Evolutionary conservation across 2,888 invertebrate species (phyloP), one percentile per base, ranked within the genome.

Genomic region (Achlya flavicornis): DNA sequence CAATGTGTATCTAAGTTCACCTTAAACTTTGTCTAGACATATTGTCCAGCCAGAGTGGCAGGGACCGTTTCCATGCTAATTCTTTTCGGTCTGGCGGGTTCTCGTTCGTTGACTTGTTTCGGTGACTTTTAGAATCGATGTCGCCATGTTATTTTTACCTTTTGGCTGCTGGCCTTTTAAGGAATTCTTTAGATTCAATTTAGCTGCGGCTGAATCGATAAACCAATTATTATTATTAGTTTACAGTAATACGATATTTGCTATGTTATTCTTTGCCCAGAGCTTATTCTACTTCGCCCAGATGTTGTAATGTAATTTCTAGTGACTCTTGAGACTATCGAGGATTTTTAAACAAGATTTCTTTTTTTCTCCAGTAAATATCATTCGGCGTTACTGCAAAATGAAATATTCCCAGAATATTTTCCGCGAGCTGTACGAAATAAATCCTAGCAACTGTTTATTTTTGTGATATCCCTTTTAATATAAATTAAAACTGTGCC

Each of bases 11-110:
- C 67, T 46, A 48, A 16, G 16, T 48, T 48, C 48, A 48, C 48
- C 53, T 43, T 41, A 60, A 41, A 16, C 11, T 19, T 60, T 60
- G 38, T 59, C 58, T 38, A 38, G 35, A 59, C 35, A 33, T 59
- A 26, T 60, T 33, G 60, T 41, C 65, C 66, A 66, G 60, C 26
- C 71, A 74, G n/a, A n/a, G 73, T 75, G 76, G 74, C 74, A 75
- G 74, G 75, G 72, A 41, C 19, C 14, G 60, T 14, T 72, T 71
- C 61, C 61, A 62, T 66, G 68, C 68, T 74, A 70, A 75, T 78
- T 70, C 69, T 80, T 67, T 74, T 73, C 77, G 78, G 81, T 81
- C 80, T 80, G 70, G 68, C 75, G 79, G 70, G 63, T 60, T 41
- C 69, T 63, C 46, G 60, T 74, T 80, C 80, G 61, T 71, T 70